A percentile compares a stretch with the other conserved stretches of the same genome.
Conservation (phyloP, 2,888 invertebrate genomes). For the Sinelater perroti region DNA sequence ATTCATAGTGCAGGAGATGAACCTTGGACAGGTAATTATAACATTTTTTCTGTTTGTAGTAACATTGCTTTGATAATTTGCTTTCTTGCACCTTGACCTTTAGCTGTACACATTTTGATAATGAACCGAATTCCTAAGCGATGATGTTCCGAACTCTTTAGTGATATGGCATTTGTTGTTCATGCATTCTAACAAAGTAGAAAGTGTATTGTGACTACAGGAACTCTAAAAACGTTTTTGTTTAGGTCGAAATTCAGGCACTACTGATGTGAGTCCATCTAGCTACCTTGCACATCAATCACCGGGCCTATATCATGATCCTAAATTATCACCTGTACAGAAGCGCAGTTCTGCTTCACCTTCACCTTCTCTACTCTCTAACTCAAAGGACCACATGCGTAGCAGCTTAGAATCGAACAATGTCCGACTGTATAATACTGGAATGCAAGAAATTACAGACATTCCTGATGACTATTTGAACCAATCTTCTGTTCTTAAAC, state of each 20-base stretch:
- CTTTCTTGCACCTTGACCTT: too few species aligned
- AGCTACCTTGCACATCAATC: constrained; percentile 48
- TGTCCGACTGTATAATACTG: constrained; percentile 45
- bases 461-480: constrained; percentile 86
- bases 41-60: too few species aligned
- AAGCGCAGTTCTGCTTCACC: constrained; percentile 56
- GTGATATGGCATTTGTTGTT: too few species aligned
- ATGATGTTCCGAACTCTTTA: too few species aligned
- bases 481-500: constrained; percentile 84
- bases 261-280: constrained; percentile 51
- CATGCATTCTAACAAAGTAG: too few species aligned
- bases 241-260: constrained; percentile 57
- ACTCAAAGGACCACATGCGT: constrained; percentile 46
- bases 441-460: constrained; percentile 78
- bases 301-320: constrained; percentile 49
- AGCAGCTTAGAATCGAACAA: constrained; percentile 46
- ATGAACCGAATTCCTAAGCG: too few species aligned
- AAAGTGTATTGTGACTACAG: too few species aligned
- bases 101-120: too few species aligned
- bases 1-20: constrained; percentile 81
- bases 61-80: too few species aligned
- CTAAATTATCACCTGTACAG: constrained; percentile 54
- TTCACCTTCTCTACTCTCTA: constrained; percentile 53
- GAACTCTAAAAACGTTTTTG: too few species aligned
- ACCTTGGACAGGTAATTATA: constrained; percentile 70